Conservation (phyloP, 1,140 invertebrate species). For the Drosophila willistoni region DNA sequence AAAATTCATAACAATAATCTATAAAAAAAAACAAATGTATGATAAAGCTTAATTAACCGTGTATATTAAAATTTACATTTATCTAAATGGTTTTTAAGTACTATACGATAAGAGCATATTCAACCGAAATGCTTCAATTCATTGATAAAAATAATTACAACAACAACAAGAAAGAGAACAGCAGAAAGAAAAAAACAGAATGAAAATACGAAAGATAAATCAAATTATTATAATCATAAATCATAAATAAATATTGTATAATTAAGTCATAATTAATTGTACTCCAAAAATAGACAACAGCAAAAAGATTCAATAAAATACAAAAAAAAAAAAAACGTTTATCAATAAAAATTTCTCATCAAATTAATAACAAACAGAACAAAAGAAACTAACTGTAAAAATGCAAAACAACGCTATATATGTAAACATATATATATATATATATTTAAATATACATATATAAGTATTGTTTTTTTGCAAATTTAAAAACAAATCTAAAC, state of each 20-base stretch:
- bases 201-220: constrained; percentile 26
- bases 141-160: constrained; percentile 34
- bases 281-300: constrained; percentile 20
- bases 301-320: background rate
- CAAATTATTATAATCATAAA: constrained; percentile 3
- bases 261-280: constrained; percentile 17
- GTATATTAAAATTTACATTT: constrained; percentile 39
- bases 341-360: constrained; percentile 2
- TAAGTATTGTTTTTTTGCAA: constrained; percentile 2
- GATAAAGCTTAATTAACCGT: constrained; percentile 43
- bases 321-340: background rate
- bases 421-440: background rate
- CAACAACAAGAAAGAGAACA: no score
- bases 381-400: constrained; percentile 2
- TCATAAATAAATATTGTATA: constrained; percentile 6
- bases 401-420: background rate
- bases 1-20: constrained; percentile 46
- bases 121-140: constrained; percentile 38
- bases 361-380: constrained; percentile 1
- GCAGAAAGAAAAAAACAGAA: no score
- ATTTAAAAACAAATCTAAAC: background rate
- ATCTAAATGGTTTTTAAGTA: constrained; percentile 39
- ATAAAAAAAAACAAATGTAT: constrained; percentile 1
- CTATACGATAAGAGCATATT: constrained; percentile 37
- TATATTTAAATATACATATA: background rate